Conservation (phyloP, 2,113 vertebrate genomes). For the Scopus umbretta region DNA sequence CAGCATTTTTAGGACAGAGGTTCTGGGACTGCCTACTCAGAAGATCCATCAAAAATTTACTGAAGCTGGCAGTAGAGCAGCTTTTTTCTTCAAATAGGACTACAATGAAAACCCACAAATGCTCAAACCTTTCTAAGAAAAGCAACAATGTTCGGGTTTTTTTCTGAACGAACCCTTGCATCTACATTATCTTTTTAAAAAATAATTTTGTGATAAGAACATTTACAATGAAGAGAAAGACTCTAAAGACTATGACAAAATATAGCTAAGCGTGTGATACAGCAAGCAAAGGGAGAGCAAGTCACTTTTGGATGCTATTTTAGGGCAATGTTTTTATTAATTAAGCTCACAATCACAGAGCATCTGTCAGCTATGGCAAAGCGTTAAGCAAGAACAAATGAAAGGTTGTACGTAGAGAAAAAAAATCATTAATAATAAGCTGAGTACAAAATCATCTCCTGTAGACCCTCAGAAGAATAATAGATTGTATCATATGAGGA, state of each 20-base stretch:
- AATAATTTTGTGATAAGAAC: background rate
- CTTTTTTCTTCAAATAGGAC: background rate
- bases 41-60: conserved; percentile 6
- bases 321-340: background rate
- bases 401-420: background rate
- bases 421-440: background rate
- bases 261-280: background rate
- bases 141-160: accelerated
- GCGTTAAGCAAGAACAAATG: background rate
- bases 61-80: background rate
- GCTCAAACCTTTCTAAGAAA: background rate
- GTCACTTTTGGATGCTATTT: background rate
- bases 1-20: background rate
- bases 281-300: background rate
- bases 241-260: background rate
- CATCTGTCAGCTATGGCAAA: background rate
- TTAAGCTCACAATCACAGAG: background rate
- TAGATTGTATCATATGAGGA: background rate
- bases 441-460: background rate
- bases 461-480: background rate
- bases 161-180: background rate
- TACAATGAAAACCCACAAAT: background rate
- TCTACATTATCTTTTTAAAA: background rate
- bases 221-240: background rate
- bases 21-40: background rate